Base-by-base conservation (phyloP, 2,888 invertebrate genomes). In the Yponomeuta cagnagella region DNA sequence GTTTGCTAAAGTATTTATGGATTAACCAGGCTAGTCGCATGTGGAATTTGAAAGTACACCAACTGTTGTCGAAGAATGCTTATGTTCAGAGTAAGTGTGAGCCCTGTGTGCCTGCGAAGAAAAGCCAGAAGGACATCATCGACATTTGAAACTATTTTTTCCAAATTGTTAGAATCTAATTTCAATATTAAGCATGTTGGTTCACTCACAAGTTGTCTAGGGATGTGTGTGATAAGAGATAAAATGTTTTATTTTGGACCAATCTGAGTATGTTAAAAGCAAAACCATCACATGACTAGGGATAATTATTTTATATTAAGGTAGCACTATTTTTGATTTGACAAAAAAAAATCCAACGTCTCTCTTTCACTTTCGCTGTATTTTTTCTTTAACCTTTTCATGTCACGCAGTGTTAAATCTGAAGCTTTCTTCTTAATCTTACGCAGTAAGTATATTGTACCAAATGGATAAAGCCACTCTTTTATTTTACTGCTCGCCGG, bases 1-100 rank as follows among this genome's bases (percentile, higher is more conserved):
- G 73, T 67, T 66, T 73, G 8, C 52, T 74, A 73, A 64, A 70
- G 73, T 48, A 72, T 23, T 23, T 71, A 5, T 72, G 74, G 73
- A 0, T 63, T 74, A 12, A 73, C 70, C 71, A 73, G 33, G 69
- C 72, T 4, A 71, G 72, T 37, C 63, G 72, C n/a, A 67, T 70
- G 48, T 75, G 74, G 73, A 72, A 74, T 48, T 37, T 68, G 71
- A 73, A 70, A 71, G 70, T 74, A 48, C 43, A 70, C 23, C 37
- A 72, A 43, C 30, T 72, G 4, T 48, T 73, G 33, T n/a, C 58
- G 12, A 64, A 70, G 10, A 70, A 37, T 43, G 73, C 71, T 30
- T 70, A 67, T 37, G 10, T 9, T 12, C 71, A 73, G 69, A 65
- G 58, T 30, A 48, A 63, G 31, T 66, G 43, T 64, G 71, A 73